Base-by-base conservation (phyloP, 2,888 invertebrate species). In the Fragum whitleyi region DNA sequence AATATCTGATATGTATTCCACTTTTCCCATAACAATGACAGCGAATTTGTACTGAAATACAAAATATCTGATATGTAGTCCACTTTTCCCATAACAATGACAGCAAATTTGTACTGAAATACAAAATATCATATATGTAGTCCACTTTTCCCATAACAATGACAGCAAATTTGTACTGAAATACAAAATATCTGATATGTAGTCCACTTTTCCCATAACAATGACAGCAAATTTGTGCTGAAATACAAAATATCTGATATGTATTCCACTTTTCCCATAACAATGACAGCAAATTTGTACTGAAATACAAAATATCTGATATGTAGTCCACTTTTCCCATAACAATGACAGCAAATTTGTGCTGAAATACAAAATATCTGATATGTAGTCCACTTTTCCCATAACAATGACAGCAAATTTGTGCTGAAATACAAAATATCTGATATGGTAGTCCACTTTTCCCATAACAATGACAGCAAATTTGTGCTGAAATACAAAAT, bases 141-240 rank as follows among this genome's bases (percentile, higher is more conserved):
- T 96, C 96, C 89, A 97, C 96, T 93, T 97, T 96, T 83, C 97
- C 97, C 95, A 97, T 96, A 87, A 96, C 95, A 88, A 98, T 96
- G 92, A 98, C 96, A 87, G 98, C 97, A 95, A 99, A 98, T 95
- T 98, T 98, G 95, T 94, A 95, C 96, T 97, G 95, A 88, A 96
- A 95, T 72, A 67, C 70, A 53, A 70, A n/a, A 59, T 39, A 75
- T 94, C 93, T 28, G 92, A 89, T 91, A 98, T 96, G 94, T 97
- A 97, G 91, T 96, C 96, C 89, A 97, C 96, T 93, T 97, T 96
- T 83, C 97, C 97, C 95, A 97, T 96, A 87, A 96, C 95, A 88
- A 98, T 96, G 92, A 98, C 96, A 87, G 98, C 97, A 95, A 99
- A 98, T 95, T 98, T 98, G 95, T 94, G 95, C 96, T 97, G 95